Base-by-base conservation (phyloP, 2,797 vertebrate species). In the Hyperoplus lanceolatus region DNA sequence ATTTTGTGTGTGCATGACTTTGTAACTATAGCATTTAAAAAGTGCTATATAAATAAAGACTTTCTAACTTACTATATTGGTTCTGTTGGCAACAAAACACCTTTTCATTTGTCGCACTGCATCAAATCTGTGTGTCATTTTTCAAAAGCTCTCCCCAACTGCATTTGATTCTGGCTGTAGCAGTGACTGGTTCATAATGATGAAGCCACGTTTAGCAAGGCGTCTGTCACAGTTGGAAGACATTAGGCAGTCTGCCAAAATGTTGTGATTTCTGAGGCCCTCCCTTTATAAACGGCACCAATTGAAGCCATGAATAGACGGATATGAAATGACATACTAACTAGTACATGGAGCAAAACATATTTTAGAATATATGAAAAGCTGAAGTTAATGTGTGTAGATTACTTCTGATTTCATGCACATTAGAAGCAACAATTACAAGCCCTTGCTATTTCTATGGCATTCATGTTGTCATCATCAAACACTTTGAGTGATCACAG, bases 381-480 rank as follows among this genome's bases (percentile, higher is more conserved):
- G 72, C 62, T 83, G 50, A 57, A 5, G 41, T 76, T 84, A 81
- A 82, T 83, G 80, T 79, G 80, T 79, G 42, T 43, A 58, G 88
- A 87, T 87, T 81, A 81, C 70, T 80, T 72, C 73, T 79, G 78
- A 89, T 89, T 88, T 59, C 29, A 79, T 86, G 70, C 86, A 73
- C 67, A 86, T 89, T 86, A 86, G 74, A 62, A 58, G 83, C 85
- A 87, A 79, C 80, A 87, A 89, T 92, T 87, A 91, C 87, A 86
- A 29, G 88, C 83, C 83, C 85, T 62, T 91, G 90, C 82, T 90
- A 93, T 93, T 93, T 94, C 79, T 69, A 45, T 89, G 89, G 78
- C 90, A 92, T 92, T 91, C 90, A 83, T 90, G 87, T 86, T 89
- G 80, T 85, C 82, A 67, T 83, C 79, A 81, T 92, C 89, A 85